Conservation (phyloP, 92 coral and sea anemone species). For the Zoanthus sociatus region DNA sequence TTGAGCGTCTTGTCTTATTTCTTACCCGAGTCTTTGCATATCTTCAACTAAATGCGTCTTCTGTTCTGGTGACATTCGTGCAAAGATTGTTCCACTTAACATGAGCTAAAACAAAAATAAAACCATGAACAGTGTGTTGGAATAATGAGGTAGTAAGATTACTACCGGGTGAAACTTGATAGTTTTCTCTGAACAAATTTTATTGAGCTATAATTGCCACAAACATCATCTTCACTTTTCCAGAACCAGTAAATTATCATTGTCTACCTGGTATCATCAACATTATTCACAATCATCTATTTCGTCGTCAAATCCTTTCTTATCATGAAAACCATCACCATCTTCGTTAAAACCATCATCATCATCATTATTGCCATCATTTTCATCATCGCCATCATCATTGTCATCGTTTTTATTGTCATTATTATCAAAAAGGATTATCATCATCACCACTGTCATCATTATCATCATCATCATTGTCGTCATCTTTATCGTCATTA, state of each 20-base stretch:
- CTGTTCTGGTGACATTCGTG: conserved; percentile 92
- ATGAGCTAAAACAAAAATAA: conserved; percentile 52
- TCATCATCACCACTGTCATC: no score
- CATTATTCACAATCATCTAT: not conserved
- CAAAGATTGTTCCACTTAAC: conserved; percentile 84
- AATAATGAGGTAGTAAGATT: no score
- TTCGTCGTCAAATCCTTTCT: not conserved
- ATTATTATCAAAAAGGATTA: no score
- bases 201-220: not conserved
- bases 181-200: no score
- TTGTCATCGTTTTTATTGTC: no score
- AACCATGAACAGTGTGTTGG: not conserved
- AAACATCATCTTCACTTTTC: not conserved
- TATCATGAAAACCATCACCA: no score
- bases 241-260: not conserved
- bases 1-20: not conserved
- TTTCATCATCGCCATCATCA: no score
- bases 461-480: no score
- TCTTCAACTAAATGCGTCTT: conserved; percentile 83
- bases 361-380: not conserved
- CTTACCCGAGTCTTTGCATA: conserved; percentile 78
- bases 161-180: no score
- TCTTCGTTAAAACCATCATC: not conserved
- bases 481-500: not conserved
- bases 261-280: not conserved